Percentiles rank a stretch among this genome's conserved stretches.
These are phyloP conservation scores for Bostrychus sinensis DNA, from an alignment of 2,113 vertebrate species.

Conservation along the genomic window DNA sequence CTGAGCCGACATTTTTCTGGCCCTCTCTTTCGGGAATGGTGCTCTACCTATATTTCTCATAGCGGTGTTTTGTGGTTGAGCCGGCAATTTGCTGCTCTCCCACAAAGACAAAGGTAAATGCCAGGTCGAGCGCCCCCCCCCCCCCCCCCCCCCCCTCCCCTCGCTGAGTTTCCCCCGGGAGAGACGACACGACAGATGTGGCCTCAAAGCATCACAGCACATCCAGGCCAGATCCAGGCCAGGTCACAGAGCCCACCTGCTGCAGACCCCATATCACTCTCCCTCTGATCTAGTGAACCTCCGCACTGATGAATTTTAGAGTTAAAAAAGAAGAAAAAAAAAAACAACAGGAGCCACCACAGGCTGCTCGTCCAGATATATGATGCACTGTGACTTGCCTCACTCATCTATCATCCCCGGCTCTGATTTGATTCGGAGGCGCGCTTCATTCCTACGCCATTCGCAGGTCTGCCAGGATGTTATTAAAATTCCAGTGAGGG, in stretches of 20 bases:
- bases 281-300: constrained; percentile 42
- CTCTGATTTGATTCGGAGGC: constrained; percentile 66
- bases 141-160: constrained; percentile 8
- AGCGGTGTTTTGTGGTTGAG: constrained; percentile 19
- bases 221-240: constrained; percentile 41
- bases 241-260: constrained; percentile 35
- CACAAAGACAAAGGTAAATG: constrained; percentile 66
- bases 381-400: constrained; percentile 69
- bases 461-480: constrained; percentile 38
- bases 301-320: constrained; percentile 68
- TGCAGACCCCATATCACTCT: constrained; percentile 42
- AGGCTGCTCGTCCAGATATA: constrained; percentile 57
- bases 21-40: constrained; percentile 27
- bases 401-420: constrained; percentile 70
- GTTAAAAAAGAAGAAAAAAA: too few species aligned
- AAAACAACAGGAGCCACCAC: constrained; percentile 26
- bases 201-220: constrained; percentile 63
- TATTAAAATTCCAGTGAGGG: constrained; percentile 71
- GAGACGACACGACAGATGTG: constrained; percentile 56
- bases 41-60: constrained; percentile 16
- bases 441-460: constrained; percentile 50
- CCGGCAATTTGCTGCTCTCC: constrained; percentile 34
- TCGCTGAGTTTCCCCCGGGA: constrained; percentile 18
- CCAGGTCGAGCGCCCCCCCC: constrained; percentile 38
- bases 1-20: constrained; percentile 51